Conservation (phyloP, 1,140 invertebrate genomes). For the Drosophila obscura region DNA sequence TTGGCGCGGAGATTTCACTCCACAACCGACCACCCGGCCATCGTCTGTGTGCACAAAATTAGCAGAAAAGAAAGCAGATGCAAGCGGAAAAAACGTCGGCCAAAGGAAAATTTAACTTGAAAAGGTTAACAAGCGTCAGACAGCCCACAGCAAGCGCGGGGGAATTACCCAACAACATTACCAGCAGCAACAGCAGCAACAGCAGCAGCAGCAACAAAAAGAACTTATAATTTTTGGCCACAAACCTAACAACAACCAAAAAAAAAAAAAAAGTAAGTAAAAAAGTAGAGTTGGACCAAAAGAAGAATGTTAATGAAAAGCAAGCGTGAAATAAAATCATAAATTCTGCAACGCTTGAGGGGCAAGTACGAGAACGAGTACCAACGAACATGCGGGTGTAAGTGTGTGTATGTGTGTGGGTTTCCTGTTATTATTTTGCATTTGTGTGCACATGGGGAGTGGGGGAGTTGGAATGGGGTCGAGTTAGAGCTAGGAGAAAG, state of each 20-base stretch:
- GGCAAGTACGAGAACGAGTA: conserved; percentile 13
- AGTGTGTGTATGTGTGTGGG: not conserved
- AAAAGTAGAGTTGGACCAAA: conserved; percentile 22
- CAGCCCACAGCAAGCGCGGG: conserved; percentile 33
- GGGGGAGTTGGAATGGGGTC: conserved; percentile 11
- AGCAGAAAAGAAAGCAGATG: conserved; percentile 55
- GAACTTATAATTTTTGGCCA: conserved; percentile 74
- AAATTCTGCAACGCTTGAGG: conserved; percentile 69
- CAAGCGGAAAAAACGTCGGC: conserved; percentile 28
- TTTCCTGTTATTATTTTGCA: conserved; percentile 62
- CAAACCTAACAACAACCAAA: conserved; percentile 30
- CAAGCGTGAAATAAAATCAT: conserved; percentile 83
- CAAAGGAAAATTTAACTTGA: conserved; percentile 60
- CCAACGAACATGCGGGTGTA: conserved; percentile 1
- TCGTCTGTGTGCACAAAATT: conserved; percentile 63
- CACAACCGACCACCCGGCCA: conserved; percentile 12
- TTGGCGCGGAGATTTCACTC: conserved; percentile 71
- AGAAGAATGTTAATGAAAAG: conserved; percentile 77
- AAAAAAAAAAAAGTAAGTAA: conserved; percentile 37
- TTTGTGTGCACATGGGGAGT: conserved; percentile 48
- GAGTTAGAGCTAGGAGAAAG: conserved; percentile 21
- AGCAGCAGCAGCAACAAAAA: conserved; percentile 40
- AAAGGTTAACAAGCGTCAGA: conserved; percentile 79
- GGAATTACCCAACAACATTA: conserved; percentile 53
- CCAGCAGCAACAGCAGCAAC: conserved; percentile 9